These are phyloP conservation scores for Ferdinandea cuprea DNA, from an alignment of 2,888 invertebrate genomes.

Conservation along the genomic window DNA sequence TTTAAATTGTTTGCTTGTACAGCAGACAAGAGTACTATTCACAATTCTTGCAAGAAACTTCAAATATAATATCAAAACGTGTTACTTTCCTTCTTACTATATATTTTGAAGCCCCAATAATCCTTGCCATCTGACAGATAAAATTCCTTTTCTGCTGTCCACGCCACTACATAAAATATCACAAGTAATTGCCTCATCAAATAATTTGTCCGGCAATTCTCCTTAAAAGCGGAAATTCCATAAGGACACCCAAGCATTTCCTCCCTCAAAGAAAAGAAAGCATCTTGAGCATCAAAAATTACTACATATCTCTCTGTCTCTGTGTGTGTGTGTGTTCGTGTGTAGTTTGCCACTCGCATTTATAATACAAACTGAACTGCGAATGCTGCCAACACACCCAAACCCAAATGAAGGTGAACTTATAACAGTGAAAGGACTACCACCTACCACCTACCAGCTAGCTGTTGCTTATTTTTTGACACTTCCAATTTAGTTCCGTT, in stretches of 20 bases:
- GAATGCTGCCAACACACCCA: constrained; percentile 16
- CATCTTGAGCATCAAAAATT: constrained; percentile 49
- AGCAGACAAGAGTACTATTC: too few relatives aligned
- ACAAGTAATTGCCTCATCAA: constrained; percentile 64
- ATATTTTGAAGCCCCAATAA: neutral
- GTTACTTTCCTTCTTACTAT: neutral
- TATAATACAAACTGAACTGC: constrained; percentile 40
- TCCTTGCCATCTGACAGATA: constrained; percentile 5
- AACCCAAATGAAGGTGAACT: constrained; percentile 10
- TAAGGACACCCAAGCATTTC: constrained; percentile 47
- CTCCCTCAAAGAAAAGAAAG: constrained; percentile 4
- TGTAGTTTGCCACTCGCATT: too few relatives aligned
- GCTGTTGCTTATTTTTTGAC: constrained; percentile 71
- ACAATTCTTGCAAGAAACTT: neutral
- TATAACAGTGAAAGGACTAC: constrained; percentile 24
- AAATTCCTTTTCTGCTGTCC: constrained; percentile 37
- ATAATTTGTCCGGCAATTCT: constrained; percentile 62
- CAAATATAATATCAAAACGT: neutral
- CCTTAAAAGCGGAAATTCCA: constrained; percentile 51
- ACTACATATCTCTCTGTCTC: constrained; percentile 22
- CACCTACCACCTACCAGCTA: constrained; percentile 19
- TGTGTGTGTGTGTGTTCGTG: too few relatives aligned
- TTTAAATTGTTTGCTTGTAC: too few relatives aligned
- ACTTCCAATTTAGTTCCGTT: constrained; percentile 66
- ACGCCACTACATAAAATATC: constrained; percentile 58